Base-by-base conservation (phyloP, 2,888 invertebrate species). In the Agonopterix arenella region DNA sequence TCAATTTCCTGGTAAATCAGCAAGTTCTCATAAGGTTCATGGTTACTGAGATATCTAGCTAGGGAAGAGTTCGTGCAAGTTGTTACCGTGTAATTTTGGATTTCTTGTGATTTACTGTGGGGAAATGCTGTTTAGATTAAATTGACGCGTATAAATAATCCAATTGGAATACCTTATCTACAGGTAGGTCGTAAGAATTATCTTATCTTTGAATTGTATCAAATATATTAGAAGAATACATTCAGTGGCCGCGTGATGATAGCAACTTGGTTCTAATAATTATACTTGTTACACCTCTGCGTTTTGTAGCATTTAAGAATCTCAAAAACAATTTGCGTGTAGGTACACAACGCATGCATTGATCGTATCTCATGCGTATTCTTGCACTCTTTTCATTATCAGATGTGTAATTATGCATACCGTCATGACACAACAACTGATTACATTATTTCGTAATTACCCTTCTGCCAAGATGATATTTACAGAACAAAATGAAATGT, bases 401-500 rank as follows among this genome's bases (percentile, higher is more conserved):
- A 46, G 38, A 46, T 47, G 13, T 53, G 44, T 52, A 52, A 54
- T 57, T 55, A 55, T 36, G 50, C 67, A 68, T 76, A 61, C 69
- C 76, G 68, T 75, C 74, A 71, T 73, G 70, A 73, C 70, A 74
- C 70, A 76, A 74, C 63, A 66, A 58, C 53, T 59, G 66, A 69
- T 73, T 47, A 46, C 44, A 66, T 75, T 73, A 73, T 64, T 61
- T 68, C 63, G 64, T 73, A 82, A 81, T 80, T 75, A 77, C 58
- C 56, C 41, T 41, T 46, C 65, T 63, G 64, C 65, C 61, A 61
- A 59, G 71, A 70, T 70, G 65, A 63, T 75, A 78, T 76, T 73
- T 66, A 52, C 13, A 55, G 62, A 68, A 64, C 69, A 76, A 81
- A 28, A 81, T 80, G 73, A 77, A 75, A 77, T 77, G 72, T 71